Base-by-base conservation (phyloP, 2,888 invertebrate species). In the Eilema caniola region DNA sequence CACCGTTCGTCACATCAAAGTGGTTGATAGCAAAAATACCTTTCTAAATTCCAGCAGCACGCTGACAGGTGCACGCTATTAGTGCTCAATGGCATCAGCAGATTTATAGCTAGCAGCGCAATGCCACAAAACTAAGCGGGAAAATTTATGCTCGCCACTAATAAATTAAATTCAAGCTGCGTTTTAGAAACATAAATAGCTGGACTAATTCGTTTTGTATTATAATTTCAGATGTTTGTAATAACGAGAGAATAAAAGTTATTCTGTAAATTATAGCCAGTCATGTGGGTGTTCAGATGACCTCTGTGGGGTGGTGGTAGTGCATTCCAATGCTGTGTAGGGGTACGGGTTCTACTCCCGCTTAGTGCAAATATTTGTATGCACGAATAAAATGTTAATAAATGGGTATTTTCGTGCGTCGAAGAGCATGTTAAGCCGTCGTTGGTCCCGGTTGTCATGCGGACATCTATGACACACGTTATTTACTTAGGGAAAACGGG, bases 91-190 rank as follows among this genome's bases (percentile, higher is more conserved):
- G 79, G 82, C 72, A 82, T 74, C 65, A 74, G 69, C 77, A 81
- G 83, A 88, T 87, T 88, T 89, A 88, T 87, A 77, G 79, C 74
- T 53, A 79, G 71, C 78, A 69, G 74, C 75, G 78, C 82, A 80
- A 77, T 81, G 79, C 85, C 84, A 83, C 86, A 87, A 85, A 85
- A 85, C 86, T 86, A 86, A 86, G 85, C 83, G 77, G 76, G 75
- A 78, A 81, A 84, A 88, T 89, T 73, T 82, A 83, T 82, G 74
- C 69, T 72, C 70, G 75, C 71, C 61, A 72, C 76, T 81, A 81
- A 83, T 75, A 83, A 82, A 83, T 82, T 71, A 71, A 77, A 81
- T 81, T 79, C 73, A 67, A 70, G 73, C 75, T 75, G 72, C 69
- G 67, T 78, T 84, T 74, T 69, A 75, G 74, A 71, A 70, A 70